Base-by-base conservation (phyloP, 2,797 vertebrate genomes). In the Garrulus glandarius region DNA sequence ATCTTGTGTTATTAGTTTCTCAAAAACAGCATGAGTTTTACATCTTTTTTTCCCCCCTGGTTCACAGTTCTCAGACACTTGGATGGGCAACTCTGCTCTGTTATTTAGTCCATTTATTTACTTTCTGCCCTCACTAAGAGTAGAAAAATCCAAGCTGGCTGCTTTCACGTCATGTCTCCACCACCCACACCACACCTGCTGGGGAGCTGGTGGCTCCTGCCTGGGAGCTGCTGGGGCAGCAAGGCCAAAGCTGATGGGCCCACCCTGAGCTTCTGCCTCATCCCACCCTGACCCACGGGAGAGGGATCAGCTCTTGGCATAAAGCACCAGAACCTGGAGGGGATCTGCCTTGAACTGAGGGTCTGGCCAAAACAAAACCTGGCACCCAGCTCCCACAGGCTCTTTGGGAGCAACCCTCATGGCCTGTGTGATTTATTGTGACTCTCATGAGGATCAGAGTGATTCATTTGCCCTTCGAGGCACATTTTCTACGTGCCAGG, bases 41-140 rank as follows among this genome's bases (percentile, higher is more conserved):
- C 47, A 39, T 18, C 30, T 6, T 56, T 34, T 14, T 6, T 1
- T 0, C 7, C 2, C 12, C 13, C n/a, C 10, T 2, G 1, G 23
- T n/a, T 91, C n/a, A 8, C 47, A n/a, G 37, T 61, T 78, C 76
- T 86, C 63, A 61, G 50, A 26, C 56, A 27, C 57, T 57, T 23
- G 53, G 43, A 46, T 3, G 46, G 32, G 55, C 17, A 67, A 17
- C 17, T 17, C 39, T 22, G 20, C 36, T 75, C 18, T 50, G 41
- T 32, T 68, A 17, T 47, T 75, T 15, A 61, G 55, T 44, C 56
- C 29, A 47, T 79, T 93, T 36, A 49, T 78, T 81, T 61, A 22
- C 29, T 64, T 84, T 49, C 30, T 75, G 61, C 15, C 13, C 37
- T 87, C 32, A 19, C 37, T n/a, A 37, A 12, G 76, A 69, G 55